Conservation (phyloP, 2,888 invertebrate species). For the Malthinus seriepunctatus region DNA sequence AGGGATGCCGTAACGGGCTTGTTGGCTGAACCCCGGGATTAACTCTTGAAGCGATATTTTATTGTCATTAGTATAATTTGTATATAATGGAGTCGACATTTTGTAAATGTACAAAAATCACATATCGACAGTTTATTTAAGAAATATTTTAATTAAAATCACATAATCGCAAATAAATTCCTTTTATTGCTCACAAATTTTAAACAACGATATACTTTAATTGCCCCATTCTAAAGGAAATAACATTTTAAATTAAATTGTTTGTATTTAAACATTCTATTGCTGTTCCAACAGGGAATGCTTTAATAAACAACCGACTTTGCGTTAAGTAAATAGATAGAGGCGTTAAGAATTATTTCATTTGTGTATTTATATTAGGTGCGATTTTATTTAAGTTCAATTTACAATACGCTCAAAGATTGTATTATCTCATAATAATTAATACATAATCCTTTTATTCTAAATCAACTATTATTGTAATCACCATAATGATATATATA, state of each 20-base stretch:
- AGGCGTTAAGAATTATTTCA: slow-evolving; percentile 4
- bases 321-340: slow-evolving; percentile 21
- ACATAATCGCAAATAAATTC: no score
- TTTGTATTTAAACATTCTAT: slow-evolving; percentile 19
- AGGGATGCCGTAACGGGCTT: slow-evolving; percentile 35
- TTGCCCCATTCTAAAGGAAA: not conserved
- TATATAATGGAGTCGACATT: slow-evolving; percentile 44
- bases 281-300: slow-evolving; percentile 27
- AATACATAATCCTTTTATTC: no score
- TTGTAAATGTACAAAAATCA: slow-evolving; percentile 11
- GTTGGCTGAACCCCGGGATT: slow-evolving; percentile 33
- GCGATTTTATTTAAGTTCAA: not conserved
- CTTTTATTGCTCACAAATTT: no score
- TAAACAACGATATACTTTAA: not conserved
- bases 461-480: no score
- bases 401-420: no score
- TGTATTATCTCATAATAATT: no score
- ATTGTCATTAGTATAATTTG: slow-evolving; percentile 46
- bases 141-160: no score
- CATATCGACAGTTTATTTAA: no score
- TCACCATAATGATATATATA: no score
- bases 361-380: not conserved
- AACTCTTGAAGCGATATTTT: slow-evolving; percentile 47
- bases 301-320: slow-evolving; percentile 28
- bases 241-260: slow-evolving; percentile 9